Conservation (phyloP, 2,888 invertebrate species). For the Perithous albicinctus region DNA sequence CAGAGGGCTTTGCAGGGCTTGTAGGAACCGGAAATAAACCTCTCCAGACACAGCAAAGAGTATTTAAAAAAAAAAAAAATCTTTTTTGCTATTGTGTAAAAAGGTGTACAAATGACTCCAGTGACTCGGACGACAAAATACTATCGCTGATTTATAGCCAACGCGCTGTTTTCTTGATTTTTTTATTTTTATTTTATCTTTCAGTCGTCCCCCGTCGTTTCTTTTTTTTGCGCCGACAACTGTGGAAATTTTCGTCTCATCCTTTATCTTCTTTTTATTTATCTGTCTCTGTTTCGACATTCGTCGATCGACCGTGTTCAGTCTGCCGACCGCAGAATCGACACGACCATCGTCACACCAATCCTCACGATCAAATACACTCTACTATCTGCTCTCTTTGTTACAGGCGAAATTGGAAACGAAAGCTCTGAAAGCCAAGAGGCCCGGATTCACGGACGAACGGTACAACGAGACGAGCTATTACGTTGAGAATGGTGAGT, state of each 20-base stretch:
- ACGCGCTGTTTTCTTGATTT: background rate
- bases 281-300: conserved; percentile 20
- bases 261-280: conserved; percentile 25
- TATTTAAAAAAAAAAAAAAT: background rate
- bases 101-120: background rate
- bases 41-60: conserved; percentile 35
- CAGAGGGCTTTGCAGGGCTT: background rate
- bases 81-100: background rate
- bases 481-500: conserved; percentile 97
- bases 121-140: conserved; percentile 21
- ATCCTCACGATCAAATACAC: conserved; percentile 27
- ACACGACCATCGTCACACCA: background rate
- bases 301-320: conserved; percentile 5
- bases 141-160: conserved; percentile 31
- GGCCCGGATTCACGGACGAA: conserved; percentile 96
- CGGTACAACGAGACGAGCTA: conserved; percentile 97
- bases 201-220: background rate
- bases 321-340: conserved; percentile 7
- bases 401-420: conserved; percentile 96
- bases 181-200: conserved; percentile 5
- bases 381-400: conserved; percentile 78
- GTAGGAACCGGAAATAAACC: conserved; percentile 35
- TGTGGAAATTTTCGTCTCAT: background rate
- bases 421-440: conserved; percentile 95
- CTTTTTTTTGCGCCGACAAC: background rate